Evolutionary conservation across 2,113 vertebrate species (phyloP).

Genomic region (Burhinus bistriatus): DNA sequence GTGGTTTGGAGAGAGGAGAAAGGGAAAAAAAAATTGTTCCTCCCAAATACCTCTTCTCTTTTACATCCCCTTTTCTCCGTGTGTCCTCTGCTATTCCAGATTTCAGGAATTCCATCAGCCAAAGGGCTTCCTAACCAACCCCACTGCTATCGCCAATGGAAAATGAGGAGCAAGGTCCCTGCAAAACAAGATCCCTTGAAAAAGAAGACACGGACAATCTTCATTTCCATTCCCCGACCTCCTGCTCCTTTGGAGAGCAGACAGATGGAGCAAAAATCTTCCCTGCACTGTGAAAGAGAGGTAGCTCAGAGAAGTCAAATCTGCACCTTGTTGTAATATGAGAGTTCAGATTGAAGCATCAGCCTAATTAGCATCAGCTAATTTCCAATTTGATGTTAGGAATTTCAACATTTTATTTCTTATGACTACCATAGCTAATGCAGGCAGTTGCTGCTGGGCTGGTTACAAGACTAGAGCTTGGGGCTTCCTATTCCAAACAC

Average conservation of each 20-base stretch:
- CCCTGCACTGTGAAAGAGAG: not conserved
- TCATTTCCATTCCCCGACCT: not conserved
- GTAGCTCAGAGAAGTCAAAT: not conserved
- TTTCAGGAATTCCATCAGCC: not conserved
- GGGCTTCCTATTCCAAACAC: not conserved
- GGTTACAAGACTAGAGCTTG: not conserved
- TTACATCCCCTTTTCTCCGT: not conserved
- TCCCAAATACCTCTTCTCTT: constrained; percentile 2
- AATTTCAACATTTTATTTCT: not conserved
- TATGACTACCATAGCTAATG: not conserved
- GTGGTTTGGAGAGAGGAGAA: constrained; percentile 27
- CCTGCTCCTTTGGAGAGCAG: not conserved
- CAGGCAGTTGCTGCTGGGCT: not conserved
- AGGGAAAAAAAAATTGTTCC: not conserved
- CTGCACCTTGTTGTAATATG: not conserved
- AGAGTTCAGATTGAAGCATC: not conserved
- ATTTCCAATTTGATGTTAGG: not conserved
- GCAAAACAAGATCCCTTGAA: not conserved
- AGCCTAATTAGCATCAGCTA: not conserved
- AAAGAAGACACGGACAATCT: not conserved
- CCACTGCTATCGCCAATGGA: not conserved
- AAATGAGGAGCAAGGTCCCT: not conserved
- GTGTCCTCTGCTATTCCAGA: not conserved
- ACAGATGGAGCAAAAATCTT: not conserved
- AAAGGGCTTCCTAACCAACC: not conserved